A percentile compares a stretch with the other conserved stretches of the same genome.
Conservation (phyloP, 2,113 vertebrate species). For the human (Homo sapiens) region GRCh38 chr15:37718501-37719000, state of each 20-base stretch:
- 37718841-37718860: background rate
- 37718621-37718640: background rate
- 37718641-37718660: background rate
- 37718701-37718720: background rate
- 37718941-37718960: background rate
- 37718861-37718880: background rate
- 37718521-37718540: background rate
- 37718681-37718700: background rate
- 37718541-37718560: background rate
- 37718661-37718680: background rate
- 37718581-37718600: background rate
- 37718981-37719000: background rate
- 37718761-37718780: too few relatives aligned
- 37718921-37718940: background rate
- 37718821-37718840: background rate
- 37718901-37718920: background rate
- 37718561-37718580: background rate
- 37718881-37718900: background rate
- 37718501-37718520: background rate
- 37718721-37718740: background rate
- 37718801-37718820: background rate
- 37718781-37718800: conserved; percentile 3
- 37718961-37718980: background rate
- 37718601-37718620: background rate
- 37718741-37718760: background rate